Evolutionary conservation across 2,113 vertebrate species (phyloP), one percentile per base, ranked within the genome.

Genomic region (Acrocephalus kingi): DNA sequence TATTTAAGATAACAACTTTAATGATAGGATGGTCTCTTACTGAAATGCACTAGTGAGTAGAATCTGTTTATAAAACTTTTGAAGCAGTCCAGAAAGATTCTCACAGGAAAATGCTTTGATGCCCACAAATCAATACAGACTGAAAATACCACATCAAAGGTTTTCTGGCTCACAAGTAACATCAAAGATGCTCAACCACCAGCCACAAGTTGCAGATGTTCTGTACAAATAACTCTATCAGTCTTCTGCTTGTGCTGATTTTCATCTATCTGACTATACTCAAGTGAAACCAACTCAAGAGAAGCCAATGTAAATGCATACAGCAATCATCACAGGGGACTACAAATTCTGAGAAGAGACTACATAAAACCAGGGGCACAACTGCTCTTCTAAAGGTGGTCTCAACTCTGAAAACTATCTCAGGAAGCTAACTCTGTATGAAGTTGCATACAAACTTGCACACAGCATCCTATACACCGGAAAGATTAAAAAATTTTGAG

Each of bases 11-110:
- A 86, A 14, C 21, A 59, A 1, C 27, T 74, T 54, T 45, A 84
- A 64, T 0, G 1, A 37, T 0, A 11, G 17, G 10, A 62, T 17
- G 22, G 24, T 41, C 37, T 75, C 37, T 64, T 68, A 39, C 23
- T 62, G 22, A 87, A 82, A 87, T 6, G 15, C 13, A 62, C 15
- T n/a, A 74, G 10, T 46, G 72, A 67, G 74, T 5, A 54, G 15
- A 71, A 78, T 19, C 52, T 67, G 28, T 30, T 78, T 37, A 63
- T 31, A 18, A 93, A 77, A 17, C 37, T 87, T 58, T 77, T 81
- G 55, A 84, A 82, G 39, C 28, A 90, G 81, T 21, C 43, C 30
- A 94, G 61, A 78, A 71, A n/a, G 19, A 76, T 14, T 75, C 35
- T 82, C 30, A 39, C 6, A 82, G 56, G 46, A 90, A 84, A 93